phyloP scores from a whole-genome alignment of 2,888 invertebrate genomes.

The Pristionchus entomophagus region DNA sequence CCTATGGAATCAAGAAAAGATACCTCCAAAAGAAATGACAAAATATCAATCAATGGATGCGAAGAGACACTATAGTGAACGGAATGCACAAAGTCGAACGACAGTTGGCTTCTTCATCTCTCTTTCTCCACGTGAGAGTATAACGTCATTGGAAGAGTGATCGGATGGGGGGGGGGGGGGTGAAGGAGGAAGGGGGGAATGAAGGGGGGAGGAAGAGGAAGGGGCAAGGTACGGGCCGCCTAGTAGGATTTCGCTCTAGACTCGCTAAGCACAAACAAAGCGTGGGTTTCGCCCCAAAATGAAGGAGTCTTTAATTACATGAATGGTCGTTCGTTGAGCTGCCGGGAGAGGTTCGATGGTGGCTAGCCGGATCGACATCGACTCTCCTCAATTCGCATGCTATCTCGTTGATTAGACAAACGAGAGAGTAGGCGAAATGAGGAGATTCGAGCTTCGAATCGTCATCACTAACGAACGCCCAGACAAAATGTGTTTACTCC shows the following conservation, averaged over 20 bases:
- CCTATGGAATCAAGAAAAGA: too few species aligned
- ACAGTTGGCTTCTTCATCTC: neutral
- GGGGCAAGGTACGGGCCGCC: neutral
- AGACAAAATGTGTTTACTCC: too few species aligned
- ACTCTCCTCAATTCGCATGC: too few species aligned
- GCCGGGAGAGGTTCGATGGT: too few species aligned
- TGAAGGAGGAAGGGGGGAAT: neutral
- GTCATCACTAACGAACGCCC: too few species aligned
- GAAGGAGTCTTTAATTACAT: neutral
- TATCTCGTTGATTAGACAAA: too few species aligned
- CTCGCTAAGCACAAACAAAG: neutral
- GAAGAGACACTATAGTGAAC: neutral
- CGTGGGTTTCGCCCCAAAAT: slow-evolving; percentile 13
- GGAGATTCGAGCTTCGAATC: too few species aligned
- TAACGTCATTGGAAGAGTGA: neutral
- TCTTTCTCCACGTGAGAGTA: neutral
- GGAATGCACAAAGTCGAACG: neutral
- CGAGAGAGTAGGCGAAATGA: too few species aligned
- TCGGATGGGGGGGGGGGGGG: neutral
- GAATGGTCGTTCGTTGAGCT: neutral
- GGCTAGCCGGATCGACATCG: too few species aligned
- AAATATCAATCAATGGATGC: too few species aligned
- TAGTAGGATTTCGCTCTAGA: neutral
- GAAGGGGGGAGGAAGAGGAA: neutral
- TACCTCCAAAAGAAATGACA: too few species aligned